These are phyloP conservation scores for Allobates femoralis DNA, from an alignment of 2,797 vertebrate species.

Conservation along the genomic window DNA sequence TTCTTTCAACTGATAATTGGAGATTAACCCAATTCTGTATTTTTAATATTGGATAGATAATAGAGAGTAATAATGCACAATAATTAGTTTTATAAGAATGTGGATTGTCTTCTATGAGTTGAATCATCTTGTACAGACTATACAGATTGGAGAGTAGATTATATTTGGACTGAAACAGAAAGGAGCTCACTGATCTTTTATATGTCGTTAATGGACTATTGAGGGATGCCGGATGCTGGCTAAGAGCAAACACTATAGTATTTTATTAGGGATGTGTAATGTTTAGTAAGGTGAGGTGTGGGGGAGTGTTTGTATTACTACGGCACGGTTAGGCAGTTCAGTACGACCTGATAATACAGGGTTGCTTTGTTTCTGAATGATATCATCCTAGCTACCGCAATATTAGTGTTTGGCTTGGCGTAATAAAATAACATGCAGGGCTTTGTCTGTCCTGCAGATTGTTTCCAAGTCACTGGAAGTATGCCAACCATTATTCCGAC, in stretches of 20 bases:
- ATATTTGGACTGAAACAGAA: neutral
- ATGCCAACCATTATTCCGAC: neutral
- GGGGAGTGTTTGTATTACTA: slow-evolving; percentile 1
- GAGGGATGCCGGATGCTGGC: neutral
- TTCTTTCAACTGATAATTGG: neutral
- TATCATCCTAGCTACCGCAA: slow-evolving; percentile 1
- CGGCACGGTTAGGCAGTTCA: neutral
- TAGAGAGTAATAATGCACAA: neutral
- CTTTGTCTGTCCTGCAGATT: neutral
- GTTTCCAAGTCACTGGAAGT: neutral
- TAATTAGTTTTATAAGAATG: neutral
- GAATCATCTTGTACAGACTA: neutral
- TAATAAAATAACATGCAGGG: neutral
- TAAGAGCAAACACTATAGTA: neutral
- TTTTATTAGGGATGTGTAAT: neutral
- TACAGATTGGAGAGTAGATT: neutral
- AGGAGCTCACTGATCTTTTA: neutral
- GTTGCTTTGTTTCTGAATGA: slow-evolving; percentile 19
- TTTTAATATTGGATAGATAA: neutral
- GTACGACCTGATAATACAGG: neutral
- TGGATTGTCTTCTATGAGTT: neutral
- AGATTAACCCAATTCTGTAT: neutral
- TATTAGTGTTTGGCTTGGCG: slow-evolving; percentile 11
- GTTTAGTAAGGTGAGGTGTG: slow-evolving; percentile 1
- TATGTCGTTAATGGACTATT: neutral